A percentile compares a stretch with the other conserved stretches of the same genome.
Evolutionary conservation across 2,888 invertebrate genomes (phyloP).

Genomic region (Conistra vaccinii): DNA sequence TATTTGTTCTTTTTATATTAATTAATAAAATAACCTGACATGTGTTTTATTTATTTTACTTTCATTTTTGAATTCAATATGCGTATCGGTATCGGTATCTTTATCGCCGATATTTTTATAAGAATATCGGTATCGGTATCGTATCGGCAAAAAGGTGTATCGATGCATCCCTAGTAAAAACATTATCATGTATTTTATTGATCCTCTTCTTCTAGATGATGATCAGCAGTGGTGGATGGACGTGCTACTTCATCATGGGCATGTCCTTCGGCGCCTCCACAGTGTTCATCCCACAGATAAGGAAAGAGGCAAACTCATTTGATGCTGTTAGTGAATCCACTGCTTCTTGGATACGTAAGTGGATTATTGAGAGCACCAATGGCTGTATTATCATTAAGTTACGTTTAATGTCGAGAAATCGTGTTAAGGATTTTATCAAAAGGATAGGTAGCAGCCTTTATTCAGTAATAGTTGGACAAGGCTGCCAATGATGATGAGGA

Average conservation of each 20-base stretch:
- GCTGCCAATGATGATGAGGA: neutral
- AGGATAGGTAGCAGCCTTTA: neutral
- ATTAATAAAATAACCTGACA: too few relatives aligned
- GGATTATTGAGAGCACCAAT: neutral
- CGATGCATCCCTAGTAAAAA: too few relatives aligned
- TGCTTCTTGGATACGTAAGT: conserved; percentile 73
- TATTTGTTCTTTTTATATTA: too few relatives aligned
- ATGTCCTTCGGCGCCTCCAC: conserved; percentile 51
- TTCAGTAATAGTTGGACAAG: neutral
- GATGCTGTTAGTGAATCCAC: conserved; percentile 65
- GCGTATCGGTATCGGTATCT: too few relatives aligned
- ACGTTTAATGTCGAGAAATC: neutral
- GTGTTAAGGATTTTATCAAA: neutral
- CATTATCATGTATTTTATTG: too few relatives aligned
- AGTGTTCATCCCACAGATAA: conserved; percentile 48
- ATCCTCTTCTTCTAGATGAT: too few relatives aligned
- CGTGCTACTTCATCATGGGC: conserved; percentile 59
- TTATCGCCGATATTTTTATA: too few relatives aligned
- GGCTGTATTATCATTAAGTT: too few relatives aligned
- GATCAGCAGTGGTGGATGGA: conserved; percentile 59
- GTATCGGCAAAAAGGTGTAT: too few relatives aligned
- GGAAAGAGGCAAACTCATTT: conserved; percentile 57
- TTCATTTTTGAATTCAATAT: too few relatives aligned
- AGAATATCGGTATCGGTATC: too few relatives aligned
- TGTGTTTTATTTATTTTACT: too few relatives aligned